A percentile compares a stretch with the other conserved stretches of the same genome.
Evolutionary conservation across 2,797 vertebrate species (phyloP).

Genomic region (Falco novaeseelandiae): DNA sequence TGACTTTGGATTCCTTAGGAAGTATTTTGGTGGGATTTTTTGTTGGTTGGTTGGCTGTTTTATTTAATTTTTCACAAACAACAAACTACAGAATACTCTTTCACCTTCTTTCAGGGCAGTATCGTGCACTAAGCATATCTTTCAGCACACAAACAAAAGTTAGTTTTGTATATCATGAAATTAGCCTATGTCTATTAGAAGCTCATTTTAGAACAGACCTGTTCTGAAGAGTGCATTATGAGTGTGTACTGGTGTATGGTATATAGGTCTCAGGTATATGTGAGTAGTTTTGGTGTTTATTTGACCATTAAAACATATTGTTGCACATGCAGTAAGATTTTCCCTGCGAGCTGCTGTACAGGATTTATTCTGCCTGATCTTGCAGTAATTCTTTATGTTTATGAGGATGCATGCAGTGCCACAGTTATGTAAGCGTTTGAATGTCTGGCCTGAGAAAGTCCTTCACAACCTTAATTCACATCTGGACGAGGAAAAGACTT

Average conservation of each 20-base stretch:
- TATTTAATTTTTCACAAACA: neutral
- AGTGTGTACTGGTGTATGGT: rapidly evolving
- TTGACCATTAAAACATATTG: neutral
- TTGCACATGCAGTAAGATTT: neutral
- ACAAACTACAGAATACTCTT: neutral
- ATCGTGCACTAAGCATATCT: neutral
- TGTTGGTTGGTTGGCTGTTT: neutral
- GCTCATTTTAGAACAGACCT: neutral
- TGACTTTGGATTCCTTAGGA: neutral
- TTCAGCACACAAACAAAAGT: neutral
- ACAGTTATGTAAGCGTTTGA: neutral
- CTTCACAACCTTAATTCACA: neutral
- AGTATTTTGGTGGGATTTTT: neutral
- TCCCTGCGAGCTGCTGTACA: neutral
- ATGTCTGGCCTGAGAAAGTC: neutral
- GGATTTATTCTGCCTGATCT: neutral
- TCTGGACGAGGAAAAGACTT: neutral
- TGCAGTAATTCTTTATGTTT: neutral
- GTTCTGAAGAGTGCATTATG: neutral
- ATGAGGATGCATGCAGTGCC: neutral
- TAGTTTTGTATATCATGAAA: neutral
- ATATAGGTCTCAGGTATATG: neutral
- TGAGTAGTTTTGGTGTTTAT: neutral
- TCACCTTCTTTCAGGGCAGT: neutral
- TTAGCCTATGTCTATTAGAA: neutral